Base-by-base conservation (phyloP, 2,888 invertebrate genomes). In the Margaritifera margaritifera region DNA sequence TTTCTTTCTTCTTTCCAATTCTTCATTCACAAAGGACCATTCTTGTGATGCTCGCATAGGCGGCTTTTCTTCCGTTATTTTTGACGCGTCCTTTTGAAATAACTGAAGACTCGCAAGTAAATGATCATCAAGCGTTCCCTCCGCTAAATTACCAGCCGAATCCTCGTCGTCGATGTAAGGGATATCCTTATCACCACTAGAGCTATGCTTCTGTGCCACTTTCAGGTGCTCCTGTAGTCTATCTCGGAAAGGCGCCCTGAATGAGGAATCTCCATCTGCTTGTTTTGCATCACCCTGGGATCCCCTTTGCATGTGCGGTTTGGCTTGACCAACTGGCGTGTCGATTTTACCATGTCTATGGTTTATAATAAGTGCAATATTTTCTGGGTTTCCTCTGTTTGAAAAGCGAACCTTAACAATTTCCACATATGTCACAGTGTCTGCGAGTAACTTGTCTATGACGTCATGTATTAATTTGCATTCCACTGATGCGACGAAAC, bases 81-180 rank as follows among this genome's bases (percentile, higher is more conserved):
- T 63, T 22, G 68, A 25, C 8, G 54, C 52, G 3, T 71, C 67
- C 54, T 74, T 74, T 59, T 70, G 69, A 25, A 82, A 67, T 50
- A 76, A 60, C 52, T 77, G 75, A 22, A 83, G 61, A 71, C 82
- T 83, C 18, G 81, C 83, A 65, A 77, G 61, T 22, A 80, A 56
- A 64, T 83, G 83, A 42, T 83, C 81, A 62, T 83, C 81, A 20
- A 80, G 66, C 24, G 81, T 76, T n/a, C 77, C 78, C 65, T 79
- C 77, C 22, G 69, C 69, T 22, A 70, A 73, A 24, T 79, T 59
- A 51, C 71, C 66, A 42, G 73, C 68, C 11, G 61, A 59, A 20
- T 50, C 24, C 25, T 72, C 78, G 15, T 78, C 78, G 62, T 79
- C 81, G 25, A 78, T 75, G 62, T 70, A 79, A 11, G 78, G 77